Evolutionary conservation across 1,140 invertebrate species (phyloP).

Genomic region (Octopus bimaculoides): DNA sequence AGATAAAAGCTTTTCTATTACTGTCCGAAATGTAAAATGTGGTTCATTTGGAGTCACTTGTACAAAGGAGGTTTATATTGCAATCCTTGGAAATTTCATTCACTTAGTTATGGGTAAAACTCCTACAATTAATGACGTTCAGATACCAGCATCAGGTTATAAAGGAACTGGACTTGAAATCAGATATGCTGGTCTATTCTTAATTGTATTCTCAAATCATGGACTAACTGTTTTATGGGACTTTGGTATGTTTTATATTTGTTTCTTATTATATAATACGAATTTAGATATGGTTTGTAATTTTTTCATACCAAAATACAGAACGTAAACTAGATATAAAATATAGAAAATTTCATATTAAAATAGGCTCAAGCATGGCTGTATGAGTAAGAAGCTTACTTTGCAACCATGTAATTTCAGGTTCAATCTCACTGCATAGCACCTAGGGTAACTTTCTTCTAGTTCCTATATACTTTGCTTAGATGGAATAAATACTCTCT

Average conservation of each 20-base stretch:
- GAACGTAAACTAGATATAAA: too few relatives aligned
- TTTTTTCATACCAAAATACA: too few relatives aligned
- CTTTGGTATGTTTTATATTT: slow-evolving; percentile 18
- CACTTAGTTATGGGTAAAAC: neutral
- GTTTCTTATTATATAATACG: too few relatives aligned
- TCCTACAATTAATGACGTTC: neutral
- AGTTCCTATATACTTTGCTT: too few relatives aligned
- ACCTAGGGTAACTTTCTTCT: too few relatives aligned
- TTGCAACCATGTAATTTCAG: too few relatives aligned
- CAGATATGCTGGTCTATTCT: neutral
- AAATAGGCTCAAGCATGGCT: too few relatives aligned
- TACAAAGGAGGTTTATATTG: slow-evolving; percentile 73
- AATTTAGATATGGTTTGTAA: too few relatives aligned
- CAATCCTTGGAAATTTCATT: slow-evolving; percentile 54
- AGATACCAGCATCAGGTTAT: neutral
- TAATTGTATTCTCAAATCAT: neutral
- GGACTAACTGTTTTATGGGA: slow-evolving; percentile 26
- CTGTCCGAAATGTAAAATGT: slow-evolving; percentile 72
- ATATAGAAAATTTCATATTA: too few relatives aligned
- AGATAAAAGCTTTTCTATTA: slow-evolving; percentile 19
- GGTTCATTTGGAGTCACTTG: slow-evolving; percentile 82
- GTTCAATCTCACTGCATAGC: too few relatives aligned
- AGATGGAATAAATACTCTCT: too few relatives aligned
- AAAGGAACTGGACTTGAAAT: neutral
- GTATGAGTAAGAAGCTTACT: too few relatives aligned